Evolutionary conservation across 2,888 invertebrate species (phyloP).

Genomic region (Drosophila paramelanica): DNA sequence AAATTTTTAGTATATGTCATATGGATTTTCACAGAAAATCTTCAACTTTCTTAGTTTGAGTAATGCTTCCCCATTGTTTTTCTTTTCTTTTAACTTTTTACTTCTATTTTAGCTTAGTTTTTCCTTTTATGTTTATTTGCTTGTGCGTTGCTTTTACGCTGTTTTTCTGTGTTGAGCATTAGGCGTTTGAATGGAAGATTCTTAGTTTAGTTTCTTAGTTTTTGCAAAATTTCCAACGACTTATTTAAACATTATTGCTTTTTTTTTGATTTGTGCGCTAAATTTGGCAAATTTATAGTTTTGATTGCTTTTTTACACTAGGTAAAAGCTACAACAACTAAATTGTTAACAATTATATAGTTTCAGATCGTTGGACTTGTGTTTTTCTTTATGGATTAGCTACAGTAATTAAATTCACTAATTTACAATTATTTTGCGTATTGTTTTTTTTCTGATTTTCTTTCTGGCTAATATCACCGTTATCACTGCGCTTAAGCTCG

Average conservation of each 20-base stretch:
- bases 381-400: slow-evolving; percentile 17
- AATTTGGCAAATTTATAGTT: slow-evolving; percentile 53
- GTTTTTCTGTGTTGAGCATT: slow-evolving; percentile 65
- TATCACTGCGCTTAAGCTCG: slow-evolving; percentile 73
- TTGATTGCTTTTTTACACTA: slow-evolving; percentile 13
- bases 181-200: slow-evolving; percentile 66
- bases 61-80: slow-evolving; percentile 72
- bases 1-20: slow-evolving; percentile 70
- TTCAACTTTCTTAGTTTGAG: slow-evolving; percentile 70
- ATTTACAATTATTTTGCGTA: slow-evolving; percentile 58
- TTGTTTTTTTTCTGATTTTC: slow-evolving; percentile 13
- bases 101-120: slow-evolving; percentile 8
- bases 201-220: slow-evolving; percentile 8
- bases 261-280: slow-evolving; percentile 58
- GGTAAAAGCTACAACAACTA: slow-evolving; percentile 57
- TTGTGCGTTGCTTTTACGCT: slow-evolving; percentile 43
- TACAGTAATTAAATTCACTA: slow-evolving; percentile 69
- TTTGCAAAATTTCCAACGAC: slow-evolving; percentile 38
- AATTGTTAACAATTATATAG: slow-evolving; percentile 62
- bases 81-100: slow-evolving; percentile 16
- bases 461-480: slow-evolving; percentile 76
- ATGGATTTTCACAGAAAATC: slow-evolving; percentile 80
- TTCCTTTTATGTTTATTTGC: slow-evolving; percentile 19
- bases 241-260: slow-evolving; percentile 27
- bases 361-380: slow-evolving; percentile 59